Conservation (phyloP, 2,888 invertebrate genomes). For the Altica lythri region DNA sequence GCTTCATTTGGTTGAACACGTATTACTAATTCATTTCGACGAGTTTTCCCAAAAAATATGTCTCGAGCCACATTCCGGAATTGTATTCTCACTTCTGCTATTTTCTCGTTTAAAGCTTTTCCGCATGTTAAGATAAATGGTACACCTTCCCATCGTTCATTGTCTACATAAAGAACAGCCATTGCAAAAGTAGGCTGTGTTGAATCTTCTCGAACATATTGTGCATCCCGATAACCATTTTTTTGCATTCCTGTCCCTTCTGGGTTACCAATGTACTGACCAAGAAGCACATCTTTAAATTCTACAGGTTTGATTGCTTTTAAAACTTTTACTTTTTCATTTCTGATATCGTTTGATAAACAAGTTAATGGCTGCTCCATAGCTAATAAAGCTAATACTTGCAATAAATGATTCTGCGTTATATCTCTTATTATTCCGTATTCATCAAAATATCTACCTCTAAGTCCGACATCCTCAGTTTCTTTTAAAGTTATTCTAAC, state of each 20-base stretch:
- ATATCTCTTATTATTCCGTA: slow-evolving; percentile 98
- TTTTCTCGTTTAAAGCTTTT: slow-evolving; percentile 97
- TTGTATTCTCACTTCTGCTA: slow-evolving; percentile 96
- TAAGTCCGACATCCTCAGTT: slow-evolving; percentile 95
- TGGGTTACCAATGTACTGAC: slow-evolving; percentile 93
- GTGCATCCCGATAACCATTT: slow-evolving; percentile 89
- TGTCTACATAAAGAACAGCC: slow-evolving; percentile 60
- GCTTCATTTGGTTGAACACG: slow-evolving; percentile 99
- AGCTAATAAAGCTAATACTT: slow-evolving; percentile 94
- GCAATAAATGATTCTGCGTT: slow-evolving; percentile 98
- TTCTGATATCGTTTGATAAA: slow-evolving; percentile 93
- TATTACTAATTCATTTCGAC: slow-evolving; percentile 96
- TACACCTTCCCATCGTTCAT: slow-evolving; percentile 98
- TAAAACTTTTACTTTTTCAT: slow-evolving; percentile 94
- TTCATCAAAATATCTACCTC: slow-evolving; percentile 97
- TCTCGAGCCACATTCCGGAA: slow-evolving; percentile 96
- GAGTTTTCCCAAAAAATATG: slow-evolving; percentile 87
- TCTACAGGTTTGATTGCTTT: slow-evolving; percentile 78
- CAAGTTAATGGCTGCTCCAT: slow-evolving; percentile 97
- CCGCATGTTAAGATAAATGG: slow-evolving; percentile 96
- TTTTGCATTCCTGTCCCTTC: slow-evolving; percentile 66
- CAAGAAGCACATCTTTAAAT: slow-evolving; percentile 83
- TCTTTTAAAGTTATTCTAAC: slow-evolving; percentile 98
- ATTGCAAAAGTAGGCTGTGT: slow-evolving; percentile 90
- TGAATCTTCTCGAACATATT: slow-evolving; percentile 86